Evolutionary conservation across 2,888 invertebrate genomes (phyloP), one percentile per base, ranked within the genome.

Genomic region (Frankliniella fusca): DNA sequence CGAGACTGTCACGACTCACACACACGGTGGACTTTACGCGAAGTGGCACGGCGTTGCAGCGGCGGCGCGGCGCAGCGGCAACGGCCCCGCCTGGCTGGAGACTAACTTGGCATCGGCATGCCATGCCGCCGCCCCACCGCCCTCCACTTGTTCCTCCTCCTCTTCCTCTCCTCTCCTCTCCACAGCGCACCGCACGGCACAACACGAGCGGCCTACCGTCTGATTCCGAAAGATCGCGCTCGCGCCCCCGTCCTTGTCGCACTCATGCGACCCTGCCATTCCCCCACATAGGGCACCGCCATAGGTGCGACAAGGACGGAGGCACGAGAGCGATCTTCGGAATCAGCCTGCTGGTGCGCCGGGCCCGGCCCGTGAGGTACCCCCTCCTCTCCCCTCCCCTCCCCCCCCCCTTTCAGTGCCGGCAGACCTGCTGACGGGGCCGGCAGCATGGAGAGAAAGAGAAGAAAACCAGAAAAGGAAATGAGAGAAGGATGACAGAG

Each of bases 331-430:
- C n/a, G n/a, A n/a, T n/a, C n/a, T n/a, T n/a, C n/a, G n/a, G n/a
- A n/a, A n/a, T n/a, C n/a, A n/a, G n/a, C n/a, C n/a, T n/a, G n/a
- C n/a, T n/a, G n/a, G n/a, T n/a, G n/a, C n/a, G n/a, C n/a, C n/a
- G n/a, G n/a, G n/a, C 7, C 54, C 54, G 12, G 15, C 61, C 61
- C 54, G 38, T 38, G 38, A 2, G 38, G 38, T 38, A 38, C 38
- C 38, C 38, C 38, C 54, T 50, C 48, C 27, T 48, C 50, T 5
- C 27, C 81, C 82, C 80, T 54, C 48, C 82, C 50, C 49, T 7
- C 65, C 27, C 38, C 54, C 49, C 80, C 81, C 80, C 80, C 18
- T 23, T 27, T n/a, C 23, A 27, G 12, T 9, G 5, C 70, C 11
- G 27, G 70, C 27, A 76, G 70, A 76, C 70, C 70, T 76, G 70